Evolutionary conservation across 1,140 invertebrate species (phyloP).

Genomic region (Mamestra configurata): DNA sequence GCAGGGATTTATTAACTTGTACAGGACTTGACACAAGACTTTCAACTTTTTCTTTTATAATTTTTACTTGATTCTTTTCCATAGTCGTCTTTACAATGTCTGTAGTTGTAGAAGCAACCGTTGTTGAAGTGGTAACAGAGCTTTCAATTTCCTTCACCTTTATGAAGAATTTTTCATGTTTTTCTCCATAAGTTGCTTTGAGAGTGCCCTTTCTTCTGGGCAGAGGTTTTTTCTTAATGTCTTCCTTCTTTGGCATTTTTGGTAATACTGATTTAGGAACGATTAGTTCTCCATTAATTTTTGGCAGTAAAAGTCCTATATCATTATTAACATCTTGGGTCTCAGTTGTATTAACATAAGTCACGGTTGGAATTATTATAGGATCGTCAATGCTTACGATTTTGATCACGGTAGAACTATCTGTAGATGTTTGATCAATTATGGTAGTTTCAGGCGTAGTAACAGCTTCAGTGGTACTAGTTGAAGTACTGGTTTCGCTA

Average conservation of each 20-base stretch:
- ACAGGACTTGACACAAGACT: background rate
- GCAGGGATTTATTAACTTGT: conserved; percentile 5
- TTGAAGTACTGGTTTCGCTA: conserved; percentile 36
- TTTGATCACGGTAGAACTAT: conserved; percentile 35
- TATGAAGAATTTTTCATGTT: conserved; percentile 82
- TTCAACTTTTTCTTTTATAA: background rate
- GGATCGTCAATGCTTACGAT: conserved; percentile 61
- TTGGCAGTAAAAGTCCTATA: conserved; percentile 66
- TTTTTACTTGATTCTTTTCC: background rate
- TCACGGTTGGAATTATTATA: conserved; percentile 72
- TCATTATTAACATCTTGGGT: conserved; percentile 69
- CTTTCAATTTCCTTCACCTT: conserved; percentile 65
- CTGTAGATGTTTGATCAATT: conserved; percentile 11
- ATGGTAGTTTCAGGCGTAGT: conserved; percentile 45
- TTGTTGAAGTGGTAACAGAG: background rate
- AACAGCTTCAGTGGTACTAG: conserved; percentile 39
- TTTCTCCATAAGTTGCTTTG: conserved; percentile 86
- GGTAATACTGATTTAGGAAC: conserved; percentile 69
- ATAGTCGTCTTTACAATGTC: background rate
- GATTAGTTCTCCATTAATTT: conserved; percentile 68
- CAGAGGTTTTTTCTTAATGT: conserved; percentile 79
- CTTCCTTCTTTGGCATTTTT: conserved; percentile 71
- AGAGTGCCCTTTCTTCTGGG: conserved; percentile 85
- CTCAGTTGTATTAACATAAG: conserved; percentile 60
- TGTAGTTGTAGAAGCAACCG: background rate